phyloP scores from a whole-genome alignment of 2,113 vertebrate species.

The Pardalotus punctatus region DNA sequence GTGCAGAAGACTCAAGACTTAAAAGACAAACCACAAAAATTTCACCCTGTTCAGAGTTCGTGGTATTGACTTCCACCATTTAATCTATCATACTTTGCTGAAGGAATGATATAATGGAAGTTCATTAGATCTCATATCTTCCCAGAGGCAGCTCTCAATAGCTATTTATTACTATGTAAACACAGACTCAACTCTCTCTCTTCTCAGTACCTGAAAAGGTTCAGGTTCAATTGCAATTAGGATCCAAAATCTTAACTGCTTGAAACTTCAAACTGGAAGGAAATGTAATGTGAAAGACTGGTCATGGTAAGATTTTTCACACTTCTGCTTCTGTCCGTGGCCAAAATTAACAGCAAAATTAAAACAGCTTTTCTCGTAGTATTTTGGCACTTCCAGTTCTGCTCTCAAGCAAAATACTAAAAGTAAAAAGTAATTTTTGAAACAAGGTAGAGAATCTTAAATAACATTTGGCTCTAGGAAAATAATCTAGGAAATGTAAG shows the following conservation, averaged over 20 bases:
- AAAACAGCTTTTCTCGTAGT: not conserved
- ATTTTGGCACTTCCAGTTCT: not conserved
- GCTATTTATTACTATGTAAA: conserved; percentile 16
- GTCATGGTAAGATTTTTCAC: not conserved
- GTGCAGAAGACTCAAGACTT: not conserved
- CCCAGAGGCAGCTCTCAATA: not conserved
- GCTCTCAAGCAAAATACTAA: not conserved
- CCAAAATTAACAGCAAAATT: conserved; percentile 37
- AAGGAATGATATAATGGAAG: not conserved
- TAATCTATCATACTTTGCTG: conserved; percentile 10
- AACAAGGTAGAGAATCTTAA: not conserved
- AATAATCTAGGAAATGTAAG: not conserved
- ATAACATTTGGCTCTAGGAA: not conserved
- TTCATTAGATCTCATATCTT: not conserved
- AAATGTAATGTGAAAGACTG: not conserved
- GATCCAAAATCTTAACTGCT: not conserved
- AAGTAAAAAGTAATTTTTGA: not conserved
- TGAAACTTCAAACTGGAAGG: conserved; percentile 1
- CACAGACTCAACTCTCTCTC: not conserved
- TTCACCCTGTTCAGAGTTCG: not conserved
- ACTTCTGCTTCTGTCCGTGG: not conserved
- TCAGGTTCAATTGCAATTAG: not conserved
- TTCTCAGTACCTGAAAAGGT: not conserved
- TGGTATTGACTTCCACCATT: not conserved
- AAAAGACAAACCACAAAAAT: not conserved